phyloP scores from a whole-genome alignment of 2,888 invertebrate genomes.

The Heterodera filipjevi region DNA sequence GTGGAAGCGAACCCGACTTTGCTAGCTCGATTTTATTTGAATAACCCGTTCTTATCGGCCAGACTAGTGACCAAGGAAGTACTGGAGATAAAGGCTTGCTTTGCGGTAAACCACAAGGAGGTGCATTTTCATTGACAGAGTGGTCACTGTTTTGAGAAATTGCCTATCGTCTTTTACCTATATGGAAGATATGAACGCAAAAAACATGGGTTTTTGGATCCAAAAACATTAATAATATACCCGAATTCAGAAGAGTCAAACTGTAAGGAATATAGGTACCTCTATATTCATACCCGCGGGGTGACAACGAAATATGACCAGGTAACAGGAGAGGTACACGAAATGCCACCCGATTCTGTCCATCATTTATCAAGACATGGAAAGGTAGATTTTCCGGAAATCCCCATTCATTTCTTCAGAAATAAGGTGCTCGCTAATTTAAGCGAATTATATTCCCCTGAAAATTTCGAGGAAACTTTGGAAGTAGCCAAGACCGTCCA shows the following conservation, averaged over 20 bases:
- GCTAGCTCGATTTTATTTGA: conserved; percentile 6
- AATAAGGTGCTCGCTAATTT: conserved; percentile 21
- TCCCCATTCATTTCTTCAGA: background rate
- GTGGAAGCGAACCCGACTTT: conserved; percentile 18
- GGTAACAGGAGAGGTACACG: conserved; percentile 2
- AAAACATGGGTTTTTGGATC: conserved; percentile 23
- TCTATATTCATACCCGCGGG: background rate
- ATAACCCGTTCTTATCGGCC: background rate
- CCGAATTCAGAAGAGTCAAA: background rate
- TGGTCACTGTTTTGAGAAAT: conserved; percentile 1
- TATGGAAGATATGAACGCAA: background rate
- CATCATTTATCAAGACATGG: background rate
- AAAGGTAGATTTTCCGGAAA: conserved; percentile 13
- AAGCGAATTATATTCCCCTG: conserved; percentile 17
- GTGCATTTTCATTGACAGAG: conserved; percentile 21
- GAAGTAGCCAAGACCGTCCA: conserved; percentile 6
- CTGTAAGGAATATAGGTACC: background rate
- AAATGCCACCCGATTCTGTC: background rate
- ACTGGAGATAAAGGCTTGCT: conserved; percentile 11
- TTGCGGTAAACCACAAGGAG: background rate
- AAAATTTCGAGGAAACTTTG: conserved; percentile 10
- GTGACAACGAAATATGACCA: background rate
- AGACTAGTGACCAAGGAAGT: background rate
- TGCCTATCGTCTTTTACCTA: conserved; percentile 1
- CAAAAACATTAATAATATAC: conserved; percentile 14